Evolutionary conservation across 2,888 invertebrate genomes (phyloP).

Genomic region (Mycalesis mineus): DNA sequence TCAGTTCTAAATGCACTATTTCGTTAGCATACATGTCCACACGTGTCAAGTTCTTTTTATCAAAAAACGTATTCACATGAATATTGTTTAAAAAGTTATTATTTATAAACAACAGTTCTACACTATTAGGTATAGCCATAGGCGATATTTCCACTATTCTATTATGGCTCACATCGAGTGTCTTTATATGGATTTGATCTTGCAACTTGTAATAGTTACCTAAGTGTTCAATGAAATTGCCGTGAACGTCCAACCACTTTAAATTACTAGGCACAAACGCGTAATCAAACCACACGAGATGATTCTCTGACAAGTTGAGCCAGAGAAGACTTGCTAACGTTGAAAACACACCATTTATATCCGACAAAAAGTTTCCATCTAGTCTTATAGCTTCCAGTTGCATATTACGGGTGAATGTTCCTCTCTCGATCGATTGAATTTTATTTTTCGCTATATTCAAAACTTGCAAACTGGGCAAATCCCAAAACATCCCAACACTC

Average conservation of each 20-base stretch:
- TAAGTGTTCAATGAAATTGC: slow-evolving; percentile 91
- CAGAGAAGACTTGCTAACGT: slow-evolving; percentile 90
- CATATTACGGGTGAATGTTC: slow-evolving; percentile 88
- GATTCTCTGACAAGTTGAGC: slow-evolving; percentile 94
- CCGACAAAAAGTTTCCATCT: slow-evolving; percentile 91
- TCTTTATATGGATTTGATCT: slow-evolving; percentile 88
- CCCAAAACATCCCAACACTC: slow-evolving; percentile 91
- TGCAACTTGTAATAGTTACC: slow-evolving; percentile 93
- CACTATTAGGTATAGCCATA: slow-evolving; percentile 92
- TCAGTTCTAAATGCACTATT: slow-evolving; percentile 88
- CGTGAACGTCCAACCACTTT: slow-evolving; percentile 94
- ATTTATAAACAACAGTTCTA: slow-evolving; percentile 92
- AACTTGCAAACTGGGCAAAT: slow-evolving; percentile 89
- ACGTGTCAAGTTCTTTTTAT: slow-evolving; percentile 89
- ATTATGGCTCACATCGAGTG: slow-evolving; percentile 93
- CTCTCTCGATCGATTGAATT: slow-evolving; percentile 89
- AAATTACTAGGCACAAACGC: slow-evolving; percentile 93
- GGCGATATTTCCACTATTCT: slow-evolving; percentile 88
- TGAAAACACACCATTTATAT: slow-evolving; percentile 93
- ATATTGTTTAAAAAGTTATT: slow-evolving; percentile 91
- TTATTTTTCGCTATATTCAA: slow-evolving; percentile 94
- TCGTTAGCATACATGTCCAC: slow-evolving; percentile 95
- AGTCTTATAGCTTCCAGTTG: slow-evolving; percentile 91
- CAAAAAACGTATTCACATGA: slow-evolving; percentile 90
- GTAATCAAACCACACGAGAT: slow-evolving; percentile 95